Evolutionary conservation across 2,113 vertebrate genomes (phyloP), one percentile per base, ranked within the genome.

Genomic region (Gopherus flavomarginatus): DNA sequence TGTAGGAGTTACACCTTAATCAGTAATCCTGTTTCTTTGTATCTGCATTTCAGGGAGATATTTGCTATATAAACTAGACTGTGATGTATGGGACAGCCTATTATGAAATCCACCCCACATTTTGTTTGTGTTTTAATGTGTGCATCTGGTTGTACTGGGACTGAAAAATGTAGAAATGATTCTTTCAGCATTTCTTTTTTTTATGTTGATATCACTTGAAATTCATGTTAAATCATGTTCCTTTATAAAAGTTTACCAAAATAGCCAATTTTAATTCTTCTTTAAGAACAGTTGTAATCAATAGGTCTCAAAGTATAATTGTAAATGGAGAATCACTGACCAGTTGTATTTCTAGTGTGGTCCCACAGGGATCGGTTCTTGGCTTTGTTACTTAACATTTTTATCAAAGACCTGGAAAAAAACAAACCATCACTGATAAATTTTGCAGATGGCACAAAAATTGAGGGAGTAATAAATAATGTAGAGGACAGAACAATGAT

Each of bases 1-100:
- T 69, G 85, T 94, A 86, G 87, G 89, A 91, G 92, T 93, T 94
- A 84, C 52, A 80, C 59, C 52, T 91, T 93, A 86, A 65, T 93
- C 88, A 90, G 84, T 77, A 11, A 85, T 47, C 53, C 86, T 4
- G 3, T 83, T 26, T 86, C 26, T 91, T 92, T 4, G 2, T 69
- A n/a, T 21, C 53, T 86, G 2, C 0, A 0, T 57, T 92, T 1
- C 92, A 92, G 21, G 78, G 8, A 1, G 65, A 0, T 49, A 49
- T 85, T 79, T 93, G 44, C 38, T 92, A 16, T 82, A 81, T 86
- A 38, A 38, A 31, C 65, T 72, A 72, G 65, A 38, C 52, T 0
- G 42, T 4, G 1, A 24, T 78, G 11, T 31, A 17, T n/a, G 6
- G 3, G 88, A 49, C 91, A 65, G 65, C 65, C 78, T 11, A 57